Evolutionary conservation across 1,140 invertebrate genomes (phyloP), one percentile per base, ranked within the genome.

Genomic region (Drosophila nigromelanica): DNA sequence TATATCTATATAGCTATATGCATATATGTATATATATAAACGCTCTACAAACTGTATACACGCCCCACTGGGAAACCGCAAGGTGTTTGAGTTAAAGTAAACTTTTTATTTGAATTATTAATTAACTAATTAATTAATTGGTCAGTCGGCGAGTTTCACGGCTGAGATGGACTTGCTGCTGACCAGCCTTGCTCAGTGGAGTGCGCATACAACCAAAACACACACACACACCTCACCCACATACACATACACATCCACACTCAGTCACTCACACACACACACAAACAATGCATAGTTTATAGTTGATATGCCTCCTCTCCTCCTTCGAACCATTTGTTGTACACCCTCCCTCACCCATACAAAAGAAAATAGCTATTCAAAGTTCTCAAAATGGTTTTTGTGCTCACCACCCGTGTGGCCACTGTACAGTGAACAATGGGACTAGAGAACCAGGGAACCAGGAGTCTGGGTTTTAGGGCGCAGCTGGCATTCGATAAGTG

Each of bases 101-200:
- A 45, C 35, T 59, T 33, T 33, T 21, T 40, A 35, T 60, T 51
- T 35, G 7, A 24, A 42, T 21, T 43, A 60, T 68, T 35, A 1
- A 35, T 35, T 35, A 35, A 35, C 33, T 10, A 35, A 10, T 8
- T 35, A 35, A 35, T 35, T 24, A 35, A 11, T 24, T 68, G 50
- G 56, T 27, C 27, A 27, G 27, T 5, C n/a, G n/a, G 5, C 27
- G 1, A 27, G 27, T 27, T 27, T 51, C 40, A 66, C 18, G 10
- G 33, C 33, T 1, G 6, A 35, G 6, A 35, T 35, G 33, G 33
- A 10, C 7, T 50, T 37, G 21, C 43, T 27, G 55, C 45, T 30
- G 21, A 42, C 6, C 4, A n/a, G 8, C 56, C 59, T 82, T 76
- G 72, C 80, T 82, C 80, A 83, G 80, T 83, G 80, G 73, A 80